These are phyloP conservation scores for Allacma fusca DNA, from an alignment of 2,888 invertebrate genomes.

Conservation along the genomic window DNA sequence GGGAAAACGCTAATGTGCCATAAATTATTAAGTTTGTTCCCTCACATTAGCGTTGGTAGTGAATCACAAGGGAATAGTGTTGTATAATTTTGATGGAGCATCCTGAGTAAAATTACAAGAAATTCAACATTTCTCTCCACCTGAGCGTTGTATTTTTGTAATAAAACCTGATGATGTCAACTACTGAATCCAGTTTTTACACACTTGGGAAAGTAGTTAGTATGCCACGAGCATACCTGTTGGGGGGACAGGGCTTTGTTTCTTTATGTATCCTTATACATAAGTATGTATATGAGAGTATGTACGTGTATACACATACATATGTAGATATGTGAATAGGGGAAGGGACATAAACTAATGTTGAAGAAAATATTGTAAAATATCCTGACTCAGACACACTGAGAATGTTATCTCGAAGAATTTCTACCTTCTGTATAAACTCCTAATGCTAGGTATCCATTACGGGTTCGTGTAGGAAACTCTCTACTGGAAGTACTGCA, in stretches of 20 bases:
- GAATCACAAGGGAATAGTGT: background rate
- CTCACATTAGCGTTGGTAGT: background rate
- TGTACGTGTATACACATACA: no score
- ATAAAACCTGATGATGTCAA: conserved; percentile 43
- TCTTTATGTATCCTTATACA: no score
- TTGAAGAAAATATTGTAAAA: conserved; percentile 13
- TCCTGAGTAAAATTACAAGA: background rate
- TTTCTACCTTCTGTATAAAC: conserved; percentile 3
- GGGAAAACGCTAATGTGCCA: background rate
- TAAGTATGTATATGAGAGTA: no score
- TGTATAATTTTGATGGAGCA: conserved; percentile 12
- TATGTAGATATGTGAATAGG: no score
- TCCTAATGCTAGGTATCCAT: background rate
- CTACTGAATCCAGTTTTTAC: conserved; percentile 42
- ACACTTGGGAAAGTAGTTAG: conserved; percentile 28
- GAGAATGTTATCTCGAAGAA: conserved; percentile 11
- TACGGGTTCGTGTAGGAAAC: background rate
- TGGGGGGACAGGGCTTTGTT: background rate
- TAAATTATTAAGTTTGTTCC: conserved; percentile 7
- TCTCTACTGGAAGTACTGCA: conserved; percentile 1
- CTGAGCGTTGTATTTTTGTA: conserved; percentile 34
- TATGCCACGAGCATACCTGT: conserved; percentile 7
- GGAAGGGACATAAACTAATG: background rate
- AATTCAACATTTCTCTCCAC: conserved; percentile 16
- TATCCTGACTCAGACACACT: background rate